These are phyloP conservation scores for Euzetes globulus DNA, from an alignment of 2,888 invertebrate genomes.

Conservation along the genomic window DNA sequence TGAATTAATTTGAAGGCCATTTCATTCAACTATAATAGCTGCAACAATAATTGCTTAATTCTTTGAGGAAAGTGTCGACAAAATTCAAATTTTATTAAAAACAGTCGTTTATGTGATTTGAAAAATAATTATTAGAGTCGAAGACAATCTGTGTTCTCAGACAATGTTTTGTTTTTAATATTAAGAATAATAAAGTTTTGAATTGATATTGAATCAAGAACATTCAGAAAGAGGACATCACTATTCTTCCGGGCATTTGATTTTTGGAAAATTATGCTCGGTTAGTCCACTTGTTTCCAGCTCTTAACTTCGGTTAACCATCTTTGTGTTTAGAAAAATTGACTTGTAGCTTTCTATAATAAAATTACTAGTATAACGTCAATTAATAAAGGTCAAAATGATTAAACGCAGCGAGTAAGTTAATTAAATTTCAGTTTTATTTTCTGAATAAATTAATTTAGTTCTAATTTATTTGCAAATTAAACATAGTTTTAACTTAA, in stretches of 20 bases:
- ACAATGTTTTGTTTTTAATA: too few species aligned
- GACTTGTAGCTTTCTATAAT: too few species aligned
- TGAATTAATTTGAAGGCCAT: not conserved
- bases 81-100: not conserved
- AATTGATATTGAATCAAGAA: not conserved
- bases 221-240: not conserved
- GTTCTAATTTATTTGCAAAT: too few species aligned
- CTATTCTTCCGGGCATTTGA: constrained; percentile 3
- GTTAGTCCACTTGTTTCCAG: not conserved
- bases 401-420: too few species aligned
- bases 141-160: too few species aligned
- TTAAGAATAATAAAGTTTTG: not conserved
- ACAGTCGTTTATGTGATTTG: not conserved
- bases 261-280: not conserved
- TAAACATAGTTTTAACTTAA: too few species aligned
- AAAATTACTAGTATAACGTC: too few species aligned
- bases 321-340: not conserved
- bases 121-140: too few species aligned
- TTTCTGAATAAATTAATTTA: too few species aligned
- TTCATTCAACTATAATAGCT: too few species aligned
- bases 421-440: too few species aligned
- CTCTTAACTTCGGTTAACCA: not conserved
- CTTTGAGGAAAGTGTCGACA: not conserved
- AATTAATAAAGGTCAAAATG: too few species aligned
- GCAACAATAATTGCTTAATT: not conserved